Conservation (phyloP, 37 sponge, comb jelly and placozoan species). For the Amphimedon queenslandica region DNA sequence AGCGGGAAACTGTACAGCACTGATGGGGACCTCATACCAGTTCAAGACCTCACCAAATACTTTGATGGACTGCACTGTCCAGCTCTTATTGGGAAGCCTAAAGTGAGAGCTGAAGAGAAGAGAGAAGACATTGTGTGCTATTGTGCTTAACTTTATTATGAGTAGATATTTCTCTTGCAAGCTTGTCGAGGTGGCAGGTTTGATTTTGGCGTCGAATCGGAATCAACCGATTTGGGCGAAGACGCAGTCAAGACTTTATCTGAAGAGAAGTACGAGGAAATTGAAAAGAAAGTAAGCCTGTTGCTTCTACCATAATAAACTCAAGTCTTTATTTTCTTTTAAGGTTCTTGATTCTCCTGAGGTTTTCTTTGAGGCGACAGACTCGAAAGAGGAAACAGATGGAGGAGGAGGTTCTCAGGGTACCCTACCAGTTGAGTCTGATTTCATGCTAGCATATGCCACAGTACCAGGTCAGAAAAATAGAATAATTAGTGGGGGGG, state of each 20-base stretch:
- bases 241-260: background rate
- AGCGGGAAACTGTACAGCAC: slow-evolving; percentile 73
- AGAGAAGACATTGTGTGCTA: background rate
- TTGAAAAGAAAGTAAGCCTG: background rate
- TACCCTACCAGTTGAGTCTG: slow-evolving; percentile 80
- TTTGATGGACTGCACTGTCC: slow-evolving; percentile 81
- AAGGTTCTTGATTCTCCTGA: background rate
- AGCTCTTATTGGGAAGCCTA: slow-evolving; percentile 81
- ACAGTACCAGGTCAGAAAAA: slow-evolving; percentile 71
- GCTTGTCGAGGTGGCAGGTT: slow-evolving; percentile 76
- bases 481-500: no score
- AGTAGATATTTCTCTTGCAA: slow-evolving; percentile 25
- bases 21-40: slow-evolving; percentile 70
- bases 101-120: no score
- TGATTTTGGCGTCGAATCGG: slow-evolving; percentile 71
- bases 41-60: slow-evolving; percentile 45
- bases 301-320: no score
- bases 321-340: background rate
- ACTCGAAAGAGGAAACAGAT: slow-evolving; percentile 21
- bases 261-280: background rate
- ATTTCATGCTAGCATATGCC: slow-evolving; percentile 75
- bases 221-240: slow-evolving; percentile 41
- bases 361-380: background rate
- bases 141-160: background rate
- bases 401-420: slow-evolving; percentile 5